Base-by-base conservation (phyloP, 2,888 invertebrate species). In the Drosophila mercatorum region DNA sequence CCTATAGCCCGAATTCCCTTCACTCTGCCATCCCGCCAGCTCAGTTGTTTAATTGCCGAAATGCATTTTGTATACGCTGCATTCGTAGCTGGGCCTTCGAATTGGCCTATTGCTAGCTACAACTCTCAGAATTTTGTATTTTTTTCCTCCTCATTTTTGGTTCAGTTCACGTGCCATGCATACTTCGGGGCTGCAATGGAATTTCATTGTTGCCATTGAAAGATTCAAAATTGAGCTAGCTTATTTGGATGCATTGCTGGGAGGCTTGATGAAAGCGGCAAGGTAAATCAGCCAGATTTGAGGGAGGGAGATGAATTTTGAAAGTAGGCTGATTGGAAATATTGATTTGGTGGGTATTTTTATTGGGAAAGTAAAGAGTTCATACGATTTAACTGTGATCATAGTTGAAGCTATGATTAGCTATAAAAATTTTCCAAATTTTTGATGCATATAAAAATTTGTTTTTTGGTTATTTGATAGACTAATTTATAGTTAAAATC, bases 21-120 rank as follows among this genome's bases (percentile, higher is more conserved):
- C 28, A 11, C 43, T 2, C 17, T 7, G 7, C 41, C 41, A n/a
- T 5, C 26, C 12, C 1, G 22, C 22, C 1, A 22, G 22, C 71
- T 26, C 41, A 41, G 44, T 34, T 43, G 64, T 47, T 84, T 81
- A 84, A 89, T 89, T 89, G 76, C 67, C 76, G 61, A 76, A 89
- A 79, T 72, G 72, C 82, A 70, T 81, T 87, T 74, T 43, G 56
- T 53, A 68, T 57, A 53, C 38, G 28, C 43, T 61, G 44, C 60
- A 52, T 46, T 31, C 68, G 40, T 44, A 55, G 58, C 41, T 17
- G 22, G 17, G 40, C 46, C 60, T n/a, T 38, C 59, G 52, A 73
- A 73, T 73, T 67, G 56, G 67, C 67, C 73, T 66, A 47, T 51
- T 49, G 14, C 17, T 12, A 26, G 14, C 31, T n/a, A 8, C n/a